A percentile compares a stretch with the other conserved stretches of the same genome.
Conservation (phyloP, 2,113 vertebrate genomes). For the Rhinopomastus cyanomelas region DNA sequence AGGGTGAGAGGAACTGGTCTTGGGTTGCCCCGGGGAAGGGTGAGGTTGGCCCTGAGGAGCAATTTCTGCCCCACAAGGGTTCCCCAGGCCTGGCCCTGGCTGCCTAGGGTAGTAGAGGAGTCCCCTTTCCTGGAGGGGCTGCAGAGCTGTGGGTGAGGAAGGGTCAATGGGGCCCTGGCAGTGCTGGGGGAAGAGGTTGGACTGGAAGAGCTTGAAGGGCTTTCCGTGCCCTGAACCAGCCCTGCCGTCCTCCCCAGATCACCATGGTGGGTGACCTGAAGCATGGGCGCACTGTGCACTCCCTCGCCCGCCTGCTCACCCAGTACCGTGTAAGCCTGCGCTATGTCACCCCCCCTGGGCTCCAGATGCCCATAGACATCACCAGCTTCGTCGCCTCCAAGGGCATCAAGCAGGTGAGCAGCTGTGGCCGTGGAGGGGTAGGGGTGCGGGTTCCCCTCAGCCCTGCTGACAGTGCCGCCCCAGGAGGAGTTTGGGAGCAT, state of each 20-base stretch:
- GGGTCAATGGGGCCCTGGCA: not conserved
- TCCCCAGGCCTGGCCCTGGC: not conserved
- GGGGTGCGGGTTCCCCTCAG: fast-evolving
- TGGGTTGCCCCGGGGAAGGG: not conserved
- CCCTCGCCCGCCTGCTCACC: constrained; percentile 92
- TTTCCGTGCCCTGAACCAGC: too few species aligned
- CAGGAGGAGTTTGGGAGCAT: constrained; percentile 96
- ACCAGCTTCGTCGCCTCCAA: constrained; percentile 87
- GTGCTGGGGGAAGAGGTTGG: too few species aligned
- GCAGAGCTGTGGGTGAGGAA: too few species aligned
- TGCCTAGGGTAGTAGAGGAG: not conserved
- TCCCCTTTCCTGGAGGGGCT: not conserved
- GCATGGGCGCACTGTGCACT: constrained; percentile 95
- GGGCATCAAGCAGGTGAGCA: constrained; percentile 90
- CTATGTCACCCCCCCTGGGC: constrained; percentile 89
- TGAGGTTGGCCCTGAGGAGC: not conserved
- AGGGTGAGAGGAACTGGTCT: not conserved
- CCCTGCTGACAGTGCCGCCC: fast-evolving
- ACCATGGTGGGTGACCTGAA: constrained; percentile 98
- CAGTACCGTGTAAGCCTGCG: constrained; percentile 92
- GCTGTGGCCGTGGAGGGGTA: fast-evolving
- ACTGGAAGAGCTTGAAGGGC: too few species aligned
- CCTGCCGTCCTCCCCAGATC: constrained; percentile 74
- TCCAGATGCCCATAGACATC: constrained; percentile 89
- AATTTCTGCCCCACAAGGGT: not conserved